Conservation (phyloP, 1,140 invertebrate species). For the Drosophila watanabei region DNA sequence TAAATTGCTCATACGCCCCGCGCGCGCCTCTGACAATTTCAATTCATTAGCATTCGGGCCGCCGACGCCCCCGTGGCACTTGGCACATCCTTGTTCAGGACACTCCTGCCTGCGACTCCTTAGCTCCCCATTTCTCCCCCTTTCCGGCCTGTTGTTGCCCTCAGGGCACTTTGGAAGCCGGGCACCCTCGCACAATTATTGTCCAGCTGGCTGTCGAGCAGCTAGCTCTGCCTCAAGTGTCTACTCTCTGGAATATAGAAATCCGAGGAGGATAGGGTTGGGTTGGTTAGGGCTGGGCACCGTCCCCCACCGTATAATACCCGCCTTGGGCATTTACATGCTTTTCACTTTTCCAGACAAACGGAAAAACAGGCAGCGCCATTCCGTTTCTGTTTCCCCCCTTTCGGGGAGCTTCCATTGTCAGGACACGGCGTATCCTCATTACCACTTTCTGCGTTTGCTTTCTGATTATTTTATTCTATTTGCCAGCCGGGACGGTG, state of each 20-base stretch:
- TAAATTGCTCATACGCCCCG: constrained; percentile 71
- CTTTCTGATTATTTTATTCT: constrained; percentile 77
- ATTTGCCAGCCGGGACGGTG: constrained; percentile 58
- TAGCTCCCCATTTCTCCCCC: constrained; percentile 1
- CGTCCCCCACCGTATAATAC: constrained; percentile 32
- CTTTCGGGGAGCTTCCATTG: constrained; percentile 20
- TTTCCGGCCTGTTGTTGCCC: constrained; percentile 40
- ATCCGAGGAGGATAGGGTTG: not conserved
- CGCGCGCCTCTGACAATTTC: constrained; percentile 54
- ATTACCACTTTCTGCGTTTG: constrained; percentile 76
- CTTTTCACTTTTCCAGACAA: constrained; percentile 77
- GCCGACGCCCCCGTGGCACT: constrained; percentile 5
- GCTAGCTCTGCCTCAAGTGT: constrained; percentile 64
- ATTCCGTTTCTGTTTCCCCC: constrained; percentile 16
- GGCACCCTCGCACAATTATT: constrained; percentile 52
- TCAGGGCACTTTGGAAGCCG: constrained; percentile 49
- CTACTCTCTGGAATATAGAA: constrained; percentile 33
- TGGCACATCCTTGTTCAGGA: constrained; percentile 24
- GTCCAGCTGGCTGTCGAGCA: constrained; percentile 43
- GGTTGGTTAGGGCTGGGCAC: not conserved
- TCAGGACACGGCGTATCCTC: constrained; percentile 69
- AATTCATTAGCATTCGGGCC: constrained; percentile 77
- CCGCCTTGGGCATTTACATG: constrained; percentile 72
- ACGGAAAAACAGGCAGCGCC: constrained; percentile 37
- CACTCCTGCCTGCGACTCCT: constrained; percentile 31